phyloP scores from a whole-genome alignment of 2,113 vertebrate species.

The Callaeas wilsoni region DNA sequence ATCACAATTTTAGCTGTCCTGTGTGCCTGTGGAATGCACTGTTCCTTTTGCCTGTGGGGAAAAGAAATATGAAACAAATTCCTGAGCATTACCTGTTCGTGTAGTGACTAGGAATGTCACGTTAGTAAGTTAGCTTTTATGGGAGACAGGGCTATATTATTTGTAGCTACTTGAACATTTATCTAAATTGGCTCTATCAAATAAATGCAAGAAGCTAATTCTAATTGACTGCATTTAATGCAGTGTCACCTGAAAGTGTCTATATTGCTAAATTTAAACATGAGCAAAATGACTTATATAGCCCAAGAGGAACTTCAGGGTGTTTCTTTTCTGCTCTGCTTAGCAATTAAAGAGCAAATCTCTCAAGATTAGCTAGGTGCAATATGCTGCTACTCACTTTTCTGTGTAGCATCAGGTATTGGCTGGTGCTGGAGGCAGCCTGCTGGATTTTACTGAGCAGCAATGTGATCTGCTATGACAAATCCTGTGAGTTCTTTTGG shows the following conservation, averaged over 20 bases:
- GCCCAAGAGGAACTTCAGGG: not conserved
- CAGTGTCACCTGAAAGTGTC: not conserved
- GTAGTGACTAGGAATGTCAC: not conserved
- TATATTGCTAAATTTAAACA: slow-evolving; percentile 9
- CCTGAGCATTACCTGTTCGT: not conserved
- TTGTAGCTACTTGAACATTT: not conserved
- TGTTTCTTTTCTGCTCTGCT: not conserved
- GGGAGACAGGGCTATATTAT: not conserved
- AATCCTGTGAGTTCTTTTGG: not conserved
- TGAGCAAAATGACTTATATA: not conserved
- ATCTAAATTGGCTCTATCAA: not conserved
- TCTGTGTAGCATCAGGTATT: not conserved
- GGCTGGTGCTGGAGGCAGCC: not conserved
- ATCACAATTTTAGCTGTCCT: not conserved
- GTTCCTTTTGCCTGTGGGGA: not conserved
- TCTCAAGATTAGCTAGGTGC: slow-evolving; percentile 30
- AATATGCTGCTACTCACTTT: not conserved
- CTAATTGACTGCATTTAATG: slow-evolving; percentile 17
- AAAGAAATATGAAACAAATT: not conserved
- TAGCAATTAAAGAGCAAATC: slow-evolving; percentile 1
- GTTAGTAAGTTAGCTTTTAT: not conserved
- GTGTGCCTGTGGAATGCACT: not conserved
- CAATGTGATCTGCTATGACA: not conserved
- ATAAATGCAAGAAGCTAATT: slow-evolving; percentile 2
- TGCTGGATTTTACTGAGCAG: not conserved